Base-by-base conservation (phyloP, 2,888 invertebrate species). In the Monochamus alternatus region DNA sequence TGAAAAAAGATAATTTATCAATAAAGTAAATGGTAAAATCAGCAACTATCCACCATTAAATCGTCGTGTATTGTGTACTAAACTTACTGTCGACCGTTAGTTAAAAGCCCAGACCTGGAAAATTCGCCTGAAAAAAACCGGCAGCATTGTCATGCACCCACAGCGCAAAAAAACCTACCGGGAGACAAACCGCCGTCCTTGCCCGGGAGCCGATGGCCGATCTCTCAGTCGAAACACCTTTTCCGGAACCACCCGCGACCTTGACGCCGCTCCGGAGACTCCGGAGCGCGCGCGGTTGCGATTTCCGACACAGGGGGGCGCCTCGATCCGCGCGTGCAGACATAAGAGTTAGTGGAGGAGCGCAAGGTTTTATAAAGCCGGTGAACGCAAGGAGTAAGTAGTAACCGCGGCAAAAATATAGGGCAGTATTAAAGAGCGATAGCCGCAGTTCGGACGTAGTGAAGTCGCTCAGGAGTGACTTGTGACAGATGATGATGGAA, bases 281-380 rank as follows among this genome's bases (percentile, higher is more conserved):
- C 69, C 69, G 69, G 69, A 66, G 30, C 52, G 52, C 38, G 69
- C 62, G 22, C n/a, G 38, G 60, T 68, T 75, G 64, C 69, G 62
- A 69, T 72, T 72, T 69, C 66, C n/a, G 59, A 62, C 75, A 73
- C 71, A n/a, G 71, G 71, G 75, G 59, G 75, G 75, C 75, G 76
- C 78, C 63, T 60, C 22, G 47, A n/a, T 14, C 22, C 60, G 43
- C 59, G 44, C 68, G 44, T 63, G 71, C 71, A 63, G 71, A 52
- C 71, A 71, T 71, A 71, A 71, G 71, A 71, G 47, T 70, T 59
- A 78, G 79, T 79, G 79, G 79, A 77, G 79, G 79, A 77, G 75
- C 69, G 73, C 77, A 75, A 79, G 79, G 79, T 79, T 79, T 79
- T 79, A 79, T 73, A 79, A 79, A 77, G 76, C 66, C 74, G 59